A percentile compares a stretch with the other conserved stretches of the same genome.
Conservation (phyloP, 2,113 vertebrate species). For the Anser brachyrhynchus region DNA sequence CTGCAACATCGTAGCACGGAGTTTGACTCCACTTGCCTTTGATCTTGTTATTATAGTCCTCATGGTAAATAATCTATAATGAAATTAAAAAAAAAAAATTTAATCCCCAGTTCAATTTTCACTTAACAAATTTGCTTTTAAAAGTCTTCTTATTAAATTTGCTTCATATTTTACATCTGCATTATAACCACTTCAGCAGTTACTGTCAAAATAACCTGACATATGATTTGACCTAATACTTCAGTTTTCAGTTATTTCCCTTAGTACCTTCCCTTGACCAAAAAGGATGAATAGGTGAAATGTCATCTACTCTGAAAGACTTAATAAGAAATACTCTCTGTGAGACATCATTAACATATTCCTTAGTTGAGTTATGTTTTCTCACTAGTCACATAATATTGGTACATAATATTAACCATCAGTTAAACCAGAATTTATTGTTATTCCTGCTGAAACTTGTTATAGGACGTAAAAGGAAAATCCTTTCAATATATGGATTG, state of each 20-base stretch:
- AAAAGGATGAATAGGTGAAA: background rate
- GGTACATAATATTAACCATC: background rate
- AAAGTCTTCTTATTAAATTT: background rate
- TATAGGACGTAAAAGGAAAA: background rate
- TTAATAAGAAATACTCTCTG: background rate
- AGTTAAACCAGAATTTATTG: background rate
- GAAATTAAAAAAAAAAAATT: background rate
- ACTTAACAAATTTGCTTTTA: background rate
- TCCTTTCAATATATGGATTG: background rate
- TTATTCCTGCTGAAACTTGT: background rate
- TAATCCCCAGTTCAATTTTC: background rate
- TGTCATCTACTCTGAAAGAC: background rate
- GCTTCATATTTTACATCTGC: background rate
- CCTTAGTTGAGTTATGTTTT: background rate
- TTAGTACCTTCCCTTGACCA: background rate
- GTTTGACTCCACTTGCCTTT: constrained; percentile 97
- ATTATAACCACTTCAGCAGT: background rate
- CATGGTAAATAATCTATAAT: constrained; percentile 88
- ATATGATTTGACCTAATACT: background rate
- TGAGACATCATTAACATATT: background rate
- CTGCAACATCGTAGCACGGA: constrained; percentile 92
- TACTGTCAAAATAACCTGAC: background rate
- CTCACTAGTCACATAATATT: background rate
- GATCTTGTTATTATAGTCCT: constrained; percentile 92
- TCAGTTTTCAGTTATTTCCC: background rate